A percentile compares a stretch with the other conserved stretches of the same genome.
phyloP scores from a whole-genome alignment of 2,888 invertebrate genomes.

The Scaptomyza flava region DNA sequence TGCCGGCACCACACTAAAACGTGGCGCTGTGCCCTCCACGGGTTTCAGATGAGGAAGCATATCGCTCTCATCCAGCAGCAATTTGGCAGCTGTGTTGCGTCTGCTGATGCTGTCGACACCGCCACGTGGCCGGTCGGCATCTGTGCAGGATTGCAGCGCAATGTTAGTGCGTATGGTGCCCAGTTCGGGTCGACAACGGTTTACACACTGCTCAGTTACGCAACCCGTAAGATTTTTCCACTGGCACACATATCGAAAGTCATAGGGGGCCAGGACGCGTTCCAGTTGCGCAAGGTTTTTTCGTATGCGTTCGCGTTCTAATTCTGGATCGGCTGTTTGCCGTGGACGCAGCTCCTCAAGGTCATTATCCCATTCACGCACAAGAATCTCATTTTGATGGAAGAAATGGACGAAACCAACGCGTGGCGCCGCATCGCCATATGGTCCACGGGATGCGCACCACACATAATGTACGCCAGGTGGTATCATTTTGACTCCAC shows the following conservation, averaged over 20 bases:
- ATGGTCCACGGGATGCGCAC: slow-evolving; percentile 86
- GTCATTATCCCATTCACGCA: slow-evolving; percentile 93
- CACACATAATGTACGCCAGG: slow-evolving; percentile 97
- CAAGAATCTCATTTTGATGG: slow-evolving; percentile 91
- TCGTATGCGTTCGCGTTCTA: slow-evolving; percentile 83
- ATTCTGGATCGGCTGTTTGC: slow-evolving; percentile 80
- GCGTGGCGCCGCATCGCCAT: slow-evolving; percentile 89
- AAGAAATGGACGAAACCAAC: slow-evolving; percentile 95
- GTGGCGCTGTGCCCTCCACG: slow-evolving; percentile 91
- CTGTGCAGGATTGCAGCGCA: slow-evolving; percentile 90
- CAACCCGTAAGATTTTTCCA: slow-evolving; percentile 90
- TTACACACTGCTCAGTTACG: slow-evolving; percentile 88
- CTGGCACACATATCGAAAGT: slow-evolving; percentile 93
- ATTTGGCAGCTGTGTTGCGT: slow-evolving; percentile 53
- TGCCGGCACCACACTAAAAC: slow-evolving; percentile 91
- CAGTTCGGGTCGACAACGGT: slow-evolving; percentile 88
- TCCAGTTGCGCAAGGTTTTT: slow-evolving; percentile 82
- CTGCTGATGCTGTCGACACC: slow-evolving; percentile 27
- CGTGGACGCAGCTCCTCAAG: slow-evolving; percentile 88
- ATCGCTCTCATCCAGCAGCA: slow-evolving; percentile 86
- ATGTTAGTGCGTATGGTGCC: slow-evolving; percentile 92
- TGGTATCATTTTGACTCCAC: slow-evolving; percentile 99
- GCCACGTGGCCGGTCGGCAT: slow-evolving; percentile 89
- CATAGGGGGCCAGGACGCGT: slow-evolving; percentile 93
- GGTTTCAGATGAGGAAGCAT: slow-evolving; percentile 93